Evolutionary conservation across 2,888 invertebrate genomes (phyloP), one percentile per base, ranked within the genome.

Genomic region (Neoascia interrupta): DNA sequence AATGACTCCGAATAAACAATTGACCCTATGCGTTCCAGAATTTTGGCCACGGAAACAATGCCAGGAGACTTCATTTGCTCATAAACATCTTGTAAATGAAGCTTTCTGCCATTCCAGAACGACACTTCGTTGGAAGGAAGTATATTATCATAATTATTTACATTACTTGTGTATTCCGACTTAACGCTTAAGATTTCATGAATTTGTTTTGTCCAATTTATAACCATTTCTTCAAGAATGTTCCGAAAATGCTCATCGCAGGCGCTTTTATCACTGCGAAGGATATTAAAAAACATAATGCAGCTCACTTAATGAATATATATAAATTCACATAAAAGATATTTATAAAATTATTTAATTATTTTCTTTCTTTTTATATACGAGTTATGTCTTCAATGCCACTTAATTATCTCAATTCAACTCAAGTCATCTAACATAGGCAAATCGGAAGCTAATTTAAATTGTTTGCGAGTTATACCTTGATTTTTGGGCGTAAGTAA

Each of bases 131-230:
- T 88, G 47, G 86, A 87, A 0, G 97, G 97, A 11, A 93, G 88
- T 2, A 95, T 43, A 10, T 37, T 58, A 28, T 53, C 54, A 56
- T 37, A 49, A 63, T 68, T 80, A 80, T 68, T 74, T 61, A 64
- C 74, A 63, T 68, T 80, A 80, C 61, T 74, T 61, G 60, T 80
- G 47, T 39, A 53, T 58, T 70, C 37, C 11, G 74, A 64, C 54
- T 82, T 82, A 31, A 87, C 86, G 75, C 84, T 82, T 8, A 88
- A 81, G 49, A 87, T 85, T 45, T 86, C 86, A 81, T 93, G 92
- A 60, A 96, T 93, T 88, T 95, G 94, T 36, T 91, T 90, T 4
- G 94, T 92, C 97, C 97, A 98, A 86, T 96, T 96, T 82, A 96
- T 95, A 13, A 97, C 92, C 58, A 95, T 93, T 51, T 94, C 94